Evolutionary conservation across 2,113 vertebrate species (phyloP).

Genomic region (Bos javanicus): DNA sequence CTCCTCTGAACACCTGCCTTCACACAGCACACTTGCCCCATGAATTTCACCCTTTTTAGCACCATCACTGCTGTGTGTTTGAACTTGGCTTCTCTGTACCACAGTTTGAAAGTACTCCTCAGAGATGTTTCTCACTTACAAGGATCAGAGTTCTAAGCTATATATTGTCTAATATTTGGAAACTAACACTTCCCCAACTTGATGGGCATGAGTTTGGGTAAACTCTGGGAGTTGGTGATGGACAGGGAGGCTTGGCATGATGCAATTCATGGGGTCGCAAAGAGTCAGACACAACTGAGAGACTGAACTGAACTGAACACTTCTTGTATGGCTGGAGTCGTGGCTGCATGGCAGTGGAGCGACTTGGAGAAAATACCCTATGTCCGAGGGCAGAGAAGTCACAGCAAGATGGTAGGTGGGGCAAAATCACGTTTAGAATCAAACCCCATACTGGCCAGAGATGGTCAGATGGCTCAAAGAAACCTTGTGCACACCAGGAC

Average conservation of each 20-base stretch:
- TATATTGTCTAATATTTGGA: not conserved
- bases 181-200: not conserved
- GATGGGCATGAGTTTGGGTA: too few relatives aligned
- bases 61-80: not conserved
- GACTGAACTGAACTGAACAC: too few relatives aligned
- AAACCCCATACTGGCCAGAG: not conserved
- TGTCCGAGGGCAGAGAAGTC: not conserved
- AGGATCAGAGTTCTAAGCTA: not conserved
- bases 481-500: not conserved
- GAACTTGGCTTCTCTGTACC: not conserved
- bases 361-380: not conserved
- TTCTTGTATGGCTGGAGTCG: not conserved
- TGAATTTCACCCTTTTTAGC: not conserved
- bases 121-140: not conserved
- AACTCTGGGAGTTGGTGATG: too few relatives aligned
- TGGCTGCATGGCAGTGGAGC: rapidly evolving
- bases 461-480: not conserved
- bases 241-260: too few relatives aligned
- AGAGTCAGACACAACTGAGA: too few relatives aligned
- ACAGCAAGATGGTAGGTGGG: not conserved
- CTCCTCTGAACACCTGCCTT: not conserved
- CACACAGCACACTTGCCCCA: not conserved
- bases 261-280: too few relatives aligned
- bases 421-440: not conserved
- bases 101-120: not conserved